phyloP scores from a whole-genome alignment of 2,797 vertebrate species.

The Dipus sagitta region DNA sequence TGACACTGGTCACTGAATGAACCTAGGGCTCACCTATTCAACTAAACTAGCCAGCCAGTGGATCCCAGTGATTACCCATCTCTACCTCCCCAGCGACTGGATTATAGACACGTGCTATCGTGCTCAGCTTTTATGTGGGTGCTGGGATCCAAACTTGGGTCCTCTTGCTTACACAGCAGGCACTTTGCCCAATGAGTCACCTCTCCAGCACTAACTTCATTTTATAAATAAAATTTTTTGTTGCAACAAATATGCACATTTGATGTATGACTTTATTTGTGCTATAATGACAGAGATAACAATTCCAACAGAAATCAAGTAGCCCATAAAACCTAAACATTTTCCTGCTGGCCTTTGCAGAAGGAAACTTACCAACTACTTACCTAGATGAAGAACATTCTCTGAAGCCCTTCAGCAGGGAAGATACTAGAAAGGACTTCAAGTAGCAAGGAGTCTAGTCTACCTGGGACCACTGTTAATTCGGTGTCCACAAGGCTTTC shows the following conservation, averaged over 20 bases:
- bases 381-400: not conserved
- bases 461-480: not conserved
- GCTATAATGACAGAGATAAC: slow-evolving; percentile 10
- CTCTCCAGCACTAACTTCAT: not conserved
- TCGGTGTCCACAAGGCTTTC: not conserved
- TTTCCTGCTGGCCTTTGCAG: not conserved
- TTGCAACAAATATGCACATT: slow-evolving; percentile 3
- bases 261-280: slow-evolving; percentile 28
- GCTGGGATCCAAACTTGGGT: too few species aligned
- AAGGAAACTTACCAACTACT: not conserved
- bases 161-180: too few species aligned
- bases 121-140: too few species aligned
- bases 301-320: not conserved
- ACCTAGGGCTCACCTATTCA: too few species aligned
- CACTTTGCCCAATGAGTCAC: too few species aligned
- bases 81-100: too few species aligned
- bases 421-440: not conserved
- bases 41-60: not conserved
- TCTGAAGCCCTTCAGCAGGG: not conserved
- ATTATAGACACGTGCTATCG: too few species aligned
- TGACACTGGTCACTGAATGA: too few species aligned
- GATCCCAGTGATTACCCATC: too few species aligned
- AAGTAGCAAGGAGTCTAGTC: not conserved
- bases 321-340: slow-evolving; percentile 30
- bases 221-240: slow-evolving; percentile 66